A percentile compares a stretch with the other conserved stretches of the same genome.
These are phyloP conservation scores for Noctuana brunneofusca DNA, from an alignment of 2,888 invertebrate species.

Conservation along the genomic window DNA sequence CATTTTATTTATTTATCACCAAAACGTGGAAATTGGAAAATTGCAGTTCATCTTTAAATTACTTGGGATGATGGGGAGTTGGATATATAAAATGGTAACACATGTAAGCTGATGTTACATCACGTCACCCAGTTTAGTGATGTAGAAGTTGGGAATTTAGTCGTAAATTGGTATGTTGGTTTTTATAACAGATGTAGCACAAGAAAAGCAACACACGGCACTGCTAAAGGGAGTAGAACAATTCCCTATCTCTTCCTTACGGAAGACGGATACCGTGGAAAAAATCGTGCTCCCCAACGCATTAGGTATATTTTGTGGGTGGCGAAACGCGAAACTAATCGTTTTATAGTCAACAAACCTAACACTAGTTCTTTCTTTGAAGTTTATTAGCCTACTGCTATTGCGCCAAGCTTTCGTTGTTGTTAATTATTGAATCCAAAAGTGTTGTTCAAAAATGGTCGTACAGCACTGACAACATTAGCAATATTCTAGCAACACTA, in stretches of 20 bases:
- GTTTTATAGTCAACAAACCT: constrained; percentile 20
- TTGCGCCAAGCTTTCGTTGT: background rate
- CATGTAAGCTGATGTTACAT: too few species aligned
- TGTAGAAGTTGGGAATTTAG: background rate
- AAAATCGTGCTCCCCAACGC: constrained; percentile 93
- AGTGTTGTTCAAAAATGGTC: background rate
- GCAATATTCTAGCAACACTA: background rate
- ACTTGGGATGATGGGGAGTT: too few species aligned
- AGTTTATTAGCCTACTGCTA: background rate
- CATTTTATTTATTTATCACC: too few species aligned
- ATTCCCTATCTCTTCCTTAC: constrained; percentile 89
- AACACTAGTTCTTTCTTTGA: background rate
- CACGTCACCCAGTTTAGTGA: background rate
- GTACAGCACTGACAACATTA: background rate
- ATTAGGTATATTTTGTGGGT: constrained; percentile 85
- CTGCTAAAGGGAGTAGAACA: constrained; percentile 89
- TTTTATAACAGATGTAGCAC: constrained; percentile 84
- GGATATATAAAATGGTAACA: too few species aligned
- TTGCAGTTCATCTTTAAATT: too few species aligned
- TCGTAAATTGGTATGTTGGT: constrained; percentile 49
- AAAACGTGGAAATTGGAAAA: too few species aligned
- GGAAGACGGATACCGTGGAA: constrained; percentile 91
- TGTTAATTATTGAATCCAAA: background rate
- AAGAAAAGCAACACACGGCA: constrained; percentile 89
- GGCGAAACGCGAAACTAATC: constrained; percentile 44